Evolutionary conservation across 2,888 invertebrate genomes (phyloP), one percentile per base, ranked within the genome.

Genomic region (Pterostichus madidus): DNA sequence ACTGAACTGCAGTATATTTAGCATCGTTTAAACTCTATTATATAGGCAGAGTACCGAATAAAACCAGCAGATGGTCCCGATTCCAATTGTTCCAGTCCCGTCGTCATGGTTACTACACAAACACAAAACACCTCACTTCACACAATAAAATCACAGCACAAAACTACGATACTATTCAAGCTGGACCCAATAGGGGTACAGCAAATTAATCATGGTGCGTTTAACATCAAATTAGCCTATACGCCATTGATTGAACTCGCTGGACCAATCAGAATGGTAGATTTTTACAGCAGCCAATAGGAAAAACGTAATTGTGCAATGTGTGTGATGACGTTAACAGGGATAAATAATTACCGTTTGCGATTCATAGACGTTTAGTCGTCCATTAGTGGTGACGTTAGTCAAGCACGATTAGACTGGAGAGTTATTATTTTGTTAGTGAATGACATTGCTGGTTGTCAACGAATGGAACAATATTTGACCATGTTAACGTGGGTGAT

Each of bases 181-280:
- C 24, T 61, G 80, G 46, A 59, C 61, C 68, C 82, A 83, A 71
- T 82, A 83, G 81, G 64, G 46, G 52, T 77, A 68, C 73, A 73
- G 78, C 73, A 77, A 78, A 77, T 83, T 85, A 86, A 85, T 86
- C 85, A 80, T 87, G 88, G 78, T 86, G 87, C 88, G 86, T 88
- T 89, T 89, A 89, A 89, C 89, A 89, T 89, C 89, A 89, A 89
- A 89, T 89, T 89, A 89, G 89, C 87, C 85, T 87, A 88, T 88
- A 87, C 87, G 88, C 88, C 88, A 88, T 88, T 88, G 87, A 87
- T 86, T 86, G 84, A 84, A 84, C 80, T 15, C 35, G 75, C 32
- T 76, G 80, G 71, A 79, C 86, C 86, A 86, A 86, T 84, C 78
- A 83, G n/a, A 68, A 84, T 81, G 13, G 79, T 82, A 77, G 53